A percentile compares a stretch with the other conserved stretches of the same genome.
Conservation (phyloP, 2,888 invertebrate genomes). For the Lepidochrysops patricia region DNA sequence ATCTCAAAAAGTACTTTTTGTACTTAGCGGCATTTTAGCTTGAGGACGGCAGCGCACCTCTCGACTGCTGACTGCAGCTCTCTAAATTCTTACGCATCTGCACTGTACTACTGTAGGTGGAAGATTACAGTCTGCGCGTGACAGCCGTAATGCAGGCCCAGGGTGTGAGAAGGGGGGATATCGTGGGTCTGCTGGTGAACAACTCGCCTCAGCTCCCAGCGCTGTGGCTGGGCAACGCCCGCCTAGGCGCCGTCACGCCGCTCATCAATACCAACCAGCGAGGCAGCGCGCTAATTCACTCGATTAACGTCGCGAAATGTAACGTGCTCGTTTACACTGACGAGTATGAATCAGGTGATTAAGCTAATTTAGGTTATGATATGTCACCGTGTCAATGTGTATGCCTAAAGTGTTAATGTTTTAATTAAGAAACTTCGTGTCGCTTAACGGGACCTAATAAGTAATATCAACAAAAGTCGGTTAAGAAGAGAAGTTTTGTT, state of each 20-base stretch:
- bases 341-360: constrained; percentile 78
- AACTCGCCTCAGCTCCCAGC: constrained; percentile 94
- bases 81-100: no score
- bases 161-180: constrained; percentile 89
- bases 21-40: no score
- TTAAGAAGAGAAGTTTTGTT: no score
- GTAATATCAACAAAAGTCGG: no score
- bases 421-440: no score
- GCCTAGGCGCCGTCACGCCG: constrained; percentile 88
- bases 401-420: no score
- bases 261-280: constrained; percentile 95
- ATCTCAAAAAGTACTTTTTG: no score
- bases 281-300: constrained; percentile 88
- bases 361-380: neutral
- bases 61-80: no score
- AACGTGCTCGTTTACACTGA: constrained; percentile 88
- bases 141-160: constrained; percentile 85
- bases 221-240: constrained; percentile 94
- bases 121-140: constrained; percentile 89
- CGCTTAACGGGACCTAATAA: no score
- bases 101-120: no score
- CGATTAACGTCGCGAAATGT: constrained; percentile 88
- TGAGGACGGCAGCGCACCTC: no score
- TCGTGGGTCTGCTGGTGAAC: constrained; percentile 91
- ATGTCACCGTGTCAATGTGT: no score